Evolutionary conservation across 1,140 invertebrate genomes (phyloP).

Genomic region (Asbolus verrucosus): DNA sequence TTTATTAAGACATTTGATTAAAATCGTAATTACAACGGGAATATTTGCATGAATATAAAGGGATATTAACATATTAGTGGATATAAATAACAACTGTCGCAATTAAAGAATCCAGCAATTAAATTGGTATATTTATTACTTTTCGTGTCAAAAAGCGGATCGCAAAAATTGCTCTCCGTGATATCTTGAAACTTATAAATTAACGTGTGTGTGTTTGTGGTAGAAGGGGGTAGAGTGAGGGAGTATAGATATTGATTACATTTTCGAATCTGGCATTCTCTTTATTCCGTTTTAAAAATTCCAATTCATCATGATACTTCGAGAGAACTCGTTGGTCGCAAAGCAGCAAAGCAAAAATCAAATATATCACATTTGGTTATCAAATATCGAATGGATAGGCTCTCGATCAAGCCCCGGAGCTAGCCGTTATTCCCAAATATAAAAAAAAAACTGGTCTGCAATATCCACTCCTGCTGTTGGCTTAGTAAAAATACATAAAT

Average conservation of each 20-base stretch:
- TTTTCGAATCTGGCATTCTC: conserved; percentile 50
- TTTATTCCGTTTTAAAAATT: conserved; percentile 51
- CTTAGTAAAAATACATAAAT: conserved; percentile 64
- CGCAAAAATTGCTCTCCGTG: conserved; percentile 44
- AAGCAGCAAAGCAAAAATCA: conserved; percentile 53
- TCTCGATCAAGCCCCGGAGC: conserved; percentile 44
- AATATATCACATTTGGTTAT: conserved; percentile 60
- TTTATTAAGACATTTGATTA: conserved; percentile 20
- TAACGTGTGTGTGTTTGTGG: conserved; percentile 34
- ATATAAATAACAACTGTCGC: conserved; percentile 23
- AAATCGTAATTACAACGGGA: conserved; percentile 16
- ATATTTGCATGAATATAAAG: conserved; percentile 31
- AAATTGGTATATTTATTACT: conserved; percentile 39
- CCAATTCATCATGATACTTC: conserved; percentile 51
- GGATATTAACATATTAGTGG: conserved; percentile 21
- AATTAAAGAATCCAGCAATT: conserved; percentile 35
- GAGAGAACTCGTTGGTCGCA: conserved; percentile 44
- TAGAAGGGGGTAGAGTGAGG: conserved; percentile 4
- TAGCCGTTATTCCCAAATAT: conserved; percentile 56
- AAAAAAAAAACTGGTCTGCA: conserved; percentile 53
- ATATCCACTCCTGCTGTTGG: conserved; percentile 51
- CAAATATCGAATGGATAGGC: conserved; percentile 56
- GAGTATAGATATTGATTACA: conserved; percentile 49
- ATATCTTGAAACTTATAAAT: conserved; percentile 49
- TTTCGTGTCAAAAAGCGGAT: conserved; percentile 34